phyloP scores from a whole-genome alignment of 2,113 vertebrate genomes.

The Nematolebias whitei region DNA sequence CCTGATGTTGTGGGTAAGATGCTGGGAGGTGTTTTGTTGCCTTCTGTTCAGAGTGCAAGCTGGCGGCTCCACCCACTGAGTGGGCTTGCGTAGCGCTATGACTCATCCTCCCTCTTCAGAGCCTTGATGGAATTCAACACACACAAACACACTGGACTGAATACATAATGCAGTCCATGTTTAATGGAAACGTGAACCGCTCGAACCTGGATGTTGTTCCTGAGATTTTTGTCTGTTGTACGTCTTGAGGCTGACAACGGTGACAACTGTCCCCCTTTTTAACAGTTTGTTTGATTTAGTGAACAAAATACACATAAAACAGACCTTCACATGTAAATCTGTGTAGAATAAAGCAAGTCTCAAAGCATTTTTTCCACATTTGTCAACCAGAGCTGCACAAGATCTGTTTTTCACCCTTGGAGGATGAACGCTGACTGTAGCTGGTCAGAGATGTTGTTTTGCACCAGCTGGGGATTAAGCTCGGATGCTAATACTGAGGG shows the following conservation, averaged over 20 bases:
- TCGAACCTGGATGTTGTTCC: conserved; percentile 34
- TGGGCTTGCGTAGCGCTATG: conserved; percentile 76
- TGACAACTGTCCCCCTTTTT: conserved; percentile 17
- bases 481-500: conserved; percentile 69
- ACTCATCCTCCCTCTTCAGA: conserved; percentile 76
- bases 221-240: conserved; percentile 6
- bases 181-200: conserved; percentile 41
- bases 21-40: conserved; percentile 43
- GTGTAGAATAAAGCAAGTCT: conserved; percentile 10
- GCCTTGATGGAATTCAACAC: conserved; percentile 75
- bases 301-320: neutral
- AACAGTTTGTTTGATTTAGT: neutral
- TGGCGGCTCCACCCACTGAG: conserved; percentile 76
- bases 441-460: conserved; percentile 64
- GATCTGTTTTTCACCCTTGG: conserved; percentile 20
- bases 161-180: conserved; percentile 62
- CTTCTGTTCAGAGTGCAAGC: conserved; percentile 59
- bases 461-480: conserved; percentile 64
- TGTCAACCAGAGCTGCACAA: neutral
- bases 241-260: conserved; percentile 9
- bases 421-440: conserved; percentile 49
- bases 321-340: neutral
- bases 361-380: neutral
- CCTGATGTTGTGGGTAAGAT: conserved; percentile 7
- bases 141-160: conserved; percentile 68